Percentiles rank a stretch among this genome's conserved stretches.
These are phyloP conservation scores for Channallabes apus DNA, from an alignment of 2,797 vertebrate genomes.

Conservation along the genomic window DNA sequence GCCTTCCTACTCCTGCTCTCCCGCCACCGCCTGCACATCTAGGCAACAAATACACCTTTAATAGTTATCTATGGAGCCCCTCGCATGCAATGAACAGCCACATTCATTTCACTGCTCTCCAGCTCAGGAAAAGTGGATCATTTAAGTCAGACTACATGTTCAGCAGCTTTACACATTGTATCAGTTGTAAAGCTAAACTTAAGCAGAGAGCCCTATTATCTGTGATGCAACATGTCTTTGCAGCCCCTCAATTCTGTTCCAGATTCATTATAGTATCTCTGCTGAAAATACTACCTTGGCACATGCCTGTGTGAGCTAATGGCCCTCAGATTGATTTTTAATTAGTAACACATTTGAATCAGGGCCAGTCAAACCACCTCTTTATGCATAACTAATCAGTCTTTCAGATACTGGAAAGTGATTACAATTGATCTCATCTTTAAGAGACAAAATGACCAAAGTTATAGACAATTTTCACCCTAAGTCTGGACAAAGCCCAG, in stretches of 20 bases:
- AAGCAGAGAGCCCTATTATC: conserved; percentile 86
- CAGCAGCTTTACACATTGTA: conserved; percentile 94
- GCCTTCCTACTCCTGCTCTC: conserved; percentile 76
- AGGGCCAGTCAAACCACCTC: conserved; percentile 85
- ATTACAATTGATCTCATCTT: conserved; percentile 58
- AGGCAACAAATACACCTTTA: conserved; percentile 83
- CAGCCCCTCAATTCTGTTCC: conserved; percentile 73
- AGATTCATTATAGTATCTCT: conserved; percentile 89
- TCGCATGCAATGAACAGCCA: conserved; percentile 87
- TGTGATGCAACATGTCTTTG: conserved; percentile 77
- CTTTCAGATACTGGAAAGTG: conserved; percentile 69
- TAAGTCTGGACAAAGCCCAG: conserved; percentile 3
- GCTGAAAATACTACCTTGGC: conserved; percentile 89
- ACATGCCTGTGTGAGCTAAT: conserved; percentile 89
- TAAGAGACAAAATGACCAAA: conserved; percentile 52
- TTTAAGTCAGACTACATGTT: conserved; percentile 94
- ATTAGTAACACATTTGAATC: conserved; percentile 95
- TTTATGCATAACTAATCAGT: conserved; percentile 81
- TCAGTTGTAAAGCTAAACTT: conserved; percentile 86
- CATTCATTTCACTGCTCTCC: conserved; percentile 86
- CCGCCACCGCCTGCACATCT: conserved; percentile 74
- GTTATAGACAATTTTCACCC: conserved; percentile 27
- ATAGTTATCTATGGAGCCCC: conserved; percentile 90
- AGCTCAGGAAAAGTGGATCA: conserved; percentile 91
- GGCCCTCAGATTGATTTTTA: conserved; percentile 97